These are phyloP conservation scores for Myotis pilosus DNA, from an alignment of 2,797 vertebrate genomes.

Conservation along the genomic window DNA sequence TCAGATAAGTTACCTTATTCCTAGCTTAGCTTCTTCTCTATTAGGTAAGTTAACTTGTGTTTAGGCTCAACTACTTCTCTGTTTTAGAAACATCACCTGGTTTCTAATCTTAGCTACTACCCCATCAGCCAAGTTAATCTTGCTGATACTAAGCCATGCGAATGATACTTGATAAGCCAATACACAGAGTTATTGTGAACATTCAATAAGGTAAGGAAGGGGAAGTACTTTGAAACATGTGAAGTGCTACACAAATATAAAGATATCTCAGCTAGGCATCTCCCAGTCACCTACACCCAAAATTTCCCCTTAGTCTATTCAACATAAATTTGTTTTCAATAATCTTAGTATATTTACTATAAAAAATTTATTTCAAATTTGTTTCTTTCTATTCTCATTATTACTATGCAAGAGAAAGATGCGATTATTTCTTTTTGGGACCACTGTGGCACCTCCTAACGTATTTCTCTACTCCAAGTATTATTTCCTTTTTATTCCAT, in stretches of 20 bases:
- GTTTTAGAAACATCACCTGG: not conserved
- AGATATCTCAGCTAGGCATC: not conserved
- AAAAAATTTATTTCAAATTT: not conserved
- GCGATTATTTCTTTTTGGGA: not conserved
- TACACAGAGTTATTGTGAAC: not conserved
- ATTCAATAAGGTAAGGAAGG: not conserved
- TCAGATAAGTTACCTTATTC: not conserved
- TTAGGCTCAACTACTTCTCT: not conserved
- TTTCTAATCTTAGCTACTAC: slow-evolving; percentile 9
- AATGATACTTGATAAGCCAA: not conserved
- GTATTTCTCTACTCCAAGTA: not conserved
- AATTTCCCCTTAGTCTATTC: not conserved
- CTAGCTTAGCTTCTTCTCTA: not conserved
- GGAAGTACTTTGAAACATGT: not conserved
- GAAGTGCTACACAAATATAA: not conserved
- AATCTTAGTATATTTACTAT: not conserved
- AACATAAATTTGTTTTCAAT: not conserved
- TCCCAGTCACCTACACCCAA: not conserved
- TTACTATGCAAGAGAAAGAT: not conserved
- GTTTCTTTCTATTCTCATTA: not conserved
- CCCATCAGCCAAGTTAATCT: not conserved
- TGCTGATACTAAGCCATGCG: not conserved
- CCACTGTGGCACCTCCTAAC: not conserved
- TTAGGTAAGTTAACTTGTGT: not conserved
- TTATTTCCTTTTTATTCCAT: not conserved